These are phyloP conservation scores for Drosophila mayaguana DNA, from an alignment of 2,888 invertebrate genomes.

Conservation along the genomic window DNA sequence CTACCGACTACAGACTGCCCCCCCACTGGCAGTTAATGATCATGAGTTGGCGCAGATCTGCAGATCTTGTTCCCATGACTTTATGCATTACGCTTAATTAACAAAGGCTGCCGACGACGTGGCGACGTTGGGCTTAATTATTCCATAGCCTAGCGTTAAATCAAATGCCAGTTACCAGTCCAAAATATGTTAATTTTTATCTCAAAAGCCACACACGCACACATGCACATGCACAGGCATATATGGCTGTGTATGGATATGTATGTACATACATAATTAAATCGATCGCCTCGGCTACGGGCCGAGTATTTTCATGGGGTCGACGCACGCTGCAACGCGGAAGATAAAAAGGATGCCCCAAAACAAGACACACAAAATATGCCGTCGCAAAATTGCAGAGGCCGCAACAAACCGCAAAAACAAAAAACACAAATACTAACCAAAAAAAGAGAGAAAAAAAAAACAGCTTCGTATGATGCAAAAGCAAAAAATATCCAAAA, in stretches of 20 bases:
- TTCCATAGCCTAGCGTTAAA: conserved; percentile 55
- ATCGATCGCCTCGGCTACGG: conserved; percentile 49
- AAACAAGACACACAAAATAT: conserved; percentile 59
- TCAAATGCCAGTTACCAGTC: conserved; percentile 61
- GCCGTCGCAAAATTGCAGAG: conserved; percentile 69
- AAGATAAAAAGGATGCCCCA: conserved; percentile 79
- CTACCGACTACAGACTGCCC: conserved; percentile 13
- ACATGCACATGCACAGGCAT: background rate
- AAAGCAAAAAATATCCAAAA: conserved; percentile 72
- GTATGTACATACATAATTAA: conserved; percentile 60
- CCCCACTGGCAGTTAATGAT: conserved; percentile 58
- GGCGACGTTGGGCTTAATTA: conserved; percentile 70
- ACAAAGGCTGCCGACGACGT: conserved; percentile 72
- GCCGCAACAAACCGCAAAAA: conserved; percentile 44
- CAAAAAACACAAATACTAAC: background rate
- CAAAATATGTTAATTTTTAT: conserved; percentile 70
- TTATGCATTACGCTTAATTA: conserved; percentile 75
- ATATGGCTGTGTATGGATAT: background rate
- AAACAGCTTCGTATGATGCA: conserved; percentile 49
- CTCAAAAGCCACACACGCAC: conserved; percentile 29
- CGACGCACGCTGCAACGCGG: conserved; percentile 75
- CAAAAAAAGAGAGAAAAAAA: conserved; percentile 25
- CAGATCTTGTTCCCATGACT: conserved; percentile 71
- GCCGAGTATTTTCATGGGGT: conserved; percentile 44
- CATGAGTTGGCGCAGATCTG: conserved; percentile 39